phyloP scores from a whole-genome alignment of 1,140 invertebrate species.

The Lepidotrigona ventralis region DNA sequence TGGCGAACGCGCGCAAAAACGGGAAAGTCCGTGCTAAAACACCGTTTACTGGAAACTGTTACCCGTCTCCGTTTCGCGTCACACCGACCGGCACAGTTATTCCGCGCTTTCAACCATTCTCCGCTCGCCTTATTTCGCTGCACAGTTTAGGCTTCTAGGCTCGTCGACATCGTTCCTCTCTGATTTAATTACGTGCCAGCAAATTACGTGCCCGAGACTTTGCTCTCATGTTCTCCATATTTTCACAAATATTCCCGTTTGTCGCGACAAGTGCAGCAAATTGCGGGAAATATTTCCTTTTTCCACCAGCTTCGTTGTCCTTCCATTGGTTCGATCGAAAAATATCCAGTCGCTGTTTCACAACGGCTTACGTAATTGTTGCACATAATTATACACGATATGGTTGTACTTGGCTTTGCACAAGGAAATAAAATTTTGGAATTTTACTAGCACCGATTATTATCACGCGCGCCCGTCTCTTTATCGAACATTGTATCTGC shows the following conservation, averaged over 20 bases:
- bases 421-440: no score
- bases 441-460: no score
- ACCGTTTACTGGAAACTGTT: constrained; percentile 31
- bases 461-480: no score
- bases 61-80: not conserved
- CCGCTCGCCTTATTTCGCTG: not conserved
- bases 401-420: no score
- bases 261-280: not conserved
- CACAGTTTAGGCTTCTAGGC: no score
- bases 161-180: not conserved
- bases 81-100: not conserved
- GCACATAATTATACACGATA: no score
- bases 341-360: no score
- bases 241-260: not conserved
- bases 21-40: constrained; percentile 39
- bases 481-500: no score
- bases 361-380: no score
- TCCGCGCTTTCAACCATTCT: constrained; percentile 5
- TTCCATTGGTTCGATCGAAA: no score
- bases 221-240: not conserved
- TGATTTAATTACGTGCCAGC: not conserved
- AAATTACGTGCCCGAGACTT: not conserved
- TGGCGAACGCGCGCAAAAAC: constrained; percentile 42
- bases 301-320: not conserved
- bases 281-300: not conserved